Evolutionary conservation across 2,797 vertebrate genomes (phyloP), one percentile per base, ranked within the genome.

Genomic region (Phoeniculus purpureus): DNA sequence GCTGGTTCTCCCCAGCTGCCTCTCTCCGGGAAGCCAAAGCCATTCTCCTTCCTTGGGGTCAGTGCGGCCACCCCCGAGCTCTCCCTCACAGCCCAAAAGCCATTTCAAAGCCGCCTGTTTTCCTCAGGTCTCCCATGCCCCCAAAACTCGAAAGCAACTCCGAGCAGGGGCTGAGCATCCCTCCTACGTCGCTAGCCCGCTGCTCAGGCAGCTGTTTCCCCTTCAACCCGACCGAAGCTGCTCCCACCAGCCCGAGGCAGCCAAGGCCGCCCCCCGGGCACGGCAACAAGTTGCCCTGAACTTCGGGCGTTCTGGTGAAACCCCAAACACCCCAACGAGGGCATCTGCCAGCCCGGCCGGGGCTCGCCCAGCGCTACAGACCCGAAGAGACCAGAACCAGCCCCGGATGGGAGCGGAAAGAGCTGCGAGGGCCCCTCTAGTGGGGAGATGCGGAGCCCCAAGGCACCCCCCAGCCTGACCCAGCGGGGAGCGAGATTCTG

Each of bases 311-410:
- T 40, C 55, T 50, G 47, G 29, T 22, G 23, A 75, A 51, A 79
- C 9, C 9, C 22, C 43, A 31, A 2, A 13, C 5, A 5, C 17
- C 2, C 5, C 17, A 9, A 3, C 26, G 23, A 6, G 9, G 4
- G 60, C n/a, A 32, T 37, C 66, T 17, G 4, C 31, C 43, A 43
- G 62, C 55, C 51, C 59, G 37, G 48, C 22, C 70, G 17, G 68
- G 22, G 29, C 23, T 79, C 86, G 32, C 12, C 51, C 64, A 32
- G 3, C 68, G 29, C 75, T 4, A 9, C 51, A 17, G 32, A 25
- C 7, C 25, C 3, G 7, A 47, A 23, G 23, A 50, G 22, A 43
- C 22, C 0, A 12, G 43, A 43, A 43, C 25, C 43, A 15, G 43
- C 5, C 51, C 7, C 16, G 60, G 21, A 29, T 2, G 27, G 9